Evolutionary conservation across 1,140 invertebrate genomes (phyloP).

Genomic region (Mycetomoellerius zeteki): DNA sequence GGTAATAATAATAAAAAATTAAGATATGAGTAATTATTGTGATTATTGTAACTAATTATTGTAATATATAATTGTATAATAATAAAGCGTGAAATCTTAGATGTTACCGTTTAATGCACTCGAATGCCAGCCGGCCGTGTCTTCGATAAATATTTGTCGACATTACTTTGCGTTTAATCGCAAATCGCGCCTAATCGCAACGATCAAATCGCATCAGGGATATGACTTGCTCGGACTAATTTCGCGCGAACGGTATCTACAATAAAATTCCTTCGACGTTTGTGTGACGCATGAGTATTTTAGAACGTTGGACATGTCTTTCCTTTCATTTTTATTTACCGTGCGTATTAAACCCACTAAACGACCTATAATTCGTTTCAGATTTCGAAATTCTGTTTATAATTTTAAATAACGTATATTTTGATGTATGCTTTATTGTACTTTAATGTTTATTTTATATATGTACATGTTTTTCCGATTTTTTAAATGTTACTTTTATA

Average conservation of each 20-base stretch:
- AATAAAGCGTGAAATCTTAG: conserved; percentile 15
- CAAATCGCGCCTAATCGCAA: conserved; percentile 28
- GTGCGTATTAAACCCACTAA: neutral
- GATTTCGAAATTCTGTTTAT: neutral
- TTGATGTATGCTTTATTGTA: neutral
- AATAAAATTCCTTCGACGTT: conserved; percentile 5
- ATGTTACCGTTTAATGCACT: conserved; percentile 30
- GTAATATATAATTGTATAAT: too few relatives aligned
- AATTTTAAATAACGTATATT: neutral
- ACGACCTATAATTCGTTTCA: neutral
- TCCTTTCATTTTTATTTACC: neutral
- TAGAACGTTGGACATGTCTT: neutral
- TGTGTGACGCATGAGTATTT: neutral
- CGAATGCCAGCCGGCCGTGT: conserved; percentile 4
- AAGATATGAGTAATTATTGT: too few relatives aligned
- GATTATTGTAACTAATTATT: neutral
- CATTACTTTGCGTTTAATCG: conserved; percentile 27
- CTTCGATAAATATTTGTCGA: conserved; percentile 50
- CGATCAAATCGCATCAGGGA: neutral
- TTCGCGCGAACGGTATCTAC: neutral
- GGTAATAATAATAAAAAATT: too few relatives aligned
- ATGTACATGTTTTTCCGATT: neutral
- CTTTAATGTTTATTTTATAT: neutral
- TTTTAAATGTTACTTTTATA: neutral
- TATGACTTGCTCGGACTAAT: neutral